Base-by-base conservation (phyloP, 1,140 invertebrate species). In the Rhynchophorus ferrugineus region DNA sequence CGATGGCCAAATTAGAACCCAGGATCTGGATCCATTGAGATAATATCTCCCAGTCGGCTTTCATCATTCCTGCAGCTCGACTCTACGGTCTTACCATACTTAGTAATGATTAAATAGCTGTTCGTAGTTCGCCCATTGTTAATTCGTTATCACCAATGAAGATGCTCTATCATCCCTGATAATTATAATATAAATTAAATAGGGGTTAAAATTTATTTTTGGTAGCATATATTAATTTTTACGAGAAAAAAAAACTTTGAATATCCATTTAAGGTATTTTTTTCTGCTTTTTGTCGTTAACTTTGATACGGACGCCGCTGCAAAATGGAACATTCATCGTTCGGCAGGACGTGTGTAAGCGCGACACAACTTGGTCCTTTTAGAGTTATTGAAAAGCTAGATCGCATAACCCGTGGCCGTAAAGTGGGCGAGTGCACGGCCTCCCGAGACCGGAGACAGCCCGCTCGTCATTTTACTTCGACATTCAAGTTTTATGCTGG, bases 371-470 rank as follows among this genome's bases (percentile, higher is more conserved):
- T 47, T 29, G 44, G 54, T 48, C 61, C 63, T 65, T 65, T 65
- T 65, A 65, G 58, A 63, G 61, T 65, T 65, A 65, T 65, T 65
- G 63, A 65, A 65, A 65, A 63, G 60, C 60, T 51, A 54, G 60
- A 60, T 65, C 61, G 60, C 57, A 63, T 63, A 63, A 59, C 61
- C 60, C 57, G 57, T 49, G 56, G 56, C 58, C 46, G 56, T 61
- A 63, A 60, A 61, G 57, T 44, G 61, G 62, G 57, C 56, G 49
- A 54, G 57, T 43, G 57, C 18, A 11, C 35, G 38, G 21, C 41
- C 49, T 19, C 48, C 16, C 13, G 46, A 56, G 53, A 49, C 53
- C 47, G 22, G 9, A 9, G 37, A 43, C 39, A 46, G 41, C 41
- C 16, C 38, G 38, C 14, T 34, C 21, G 33, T 45, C 43, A 17